Evolutionary conservation across 2,888 invertebrate species (phyloP).

Genomic region (Hecatera dysodea): DNA sequence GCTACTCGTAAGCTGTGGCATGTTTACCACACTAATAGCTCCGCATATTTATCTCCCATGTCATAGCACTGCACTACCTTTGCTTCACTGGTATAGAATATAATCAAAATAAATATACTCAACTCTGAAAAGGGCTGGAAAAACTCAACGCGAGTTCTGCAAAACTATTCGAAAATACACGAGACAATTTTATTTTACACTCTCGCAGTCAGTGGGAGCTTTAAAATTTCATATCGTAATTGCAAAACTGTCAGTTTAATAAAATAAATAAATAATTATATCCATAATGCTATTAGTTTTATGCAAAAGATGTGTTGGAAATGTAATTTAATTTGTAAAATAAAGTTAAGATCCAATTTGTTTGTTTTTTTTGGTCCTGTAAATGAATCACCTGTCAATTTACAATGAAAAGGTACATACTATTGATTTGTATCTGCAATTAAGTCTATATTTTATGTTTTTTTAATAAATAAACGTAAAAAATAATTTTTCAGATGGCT

Average conservation of each 20-base stretch:
- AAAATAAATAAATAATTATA: slow-evolving; percentile 19
- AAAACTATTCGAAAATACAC: neutral
- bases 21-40: slow-evolving; percentile 1
- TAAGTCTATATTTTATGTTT: neutral
- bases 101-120: neutral
- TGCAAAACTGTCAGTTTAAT: neutral
- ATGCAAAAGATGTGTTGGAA: slow-evolving; percentile 47
- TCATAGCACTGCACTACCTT: too few species aligned
- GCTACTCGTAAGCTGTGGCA: neutral
- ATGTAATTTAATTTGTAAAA: slow-evolving; percentile 55
- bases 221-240: slow-evolving; percentile 1
- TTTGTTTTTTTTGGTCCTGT: slow-evolving; percentile 22
- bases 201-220: neutral
- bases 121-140: neutral
- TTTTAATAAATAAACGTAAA: neutral
- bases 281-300: slow-evolving; percentile 41
- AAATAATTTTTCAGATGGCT: slow-evolving; percentile 78
- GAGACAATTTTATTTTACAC: too few species aligned
- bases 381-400: neutral
- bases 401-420: slow-evolving; percentile 32
- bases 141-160: neutral
- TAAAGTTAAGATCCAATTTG: slow-evolving; percentile 46
- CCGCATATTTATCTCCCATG: neutral
- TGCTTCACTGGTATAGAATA: too few species aligned
- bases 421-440: neutral